These are phyloP conservation scores for Cuculus canorus DNA, from an alignment of 2,797 vertebrate species.

Conservation along the genomic window DNA sequence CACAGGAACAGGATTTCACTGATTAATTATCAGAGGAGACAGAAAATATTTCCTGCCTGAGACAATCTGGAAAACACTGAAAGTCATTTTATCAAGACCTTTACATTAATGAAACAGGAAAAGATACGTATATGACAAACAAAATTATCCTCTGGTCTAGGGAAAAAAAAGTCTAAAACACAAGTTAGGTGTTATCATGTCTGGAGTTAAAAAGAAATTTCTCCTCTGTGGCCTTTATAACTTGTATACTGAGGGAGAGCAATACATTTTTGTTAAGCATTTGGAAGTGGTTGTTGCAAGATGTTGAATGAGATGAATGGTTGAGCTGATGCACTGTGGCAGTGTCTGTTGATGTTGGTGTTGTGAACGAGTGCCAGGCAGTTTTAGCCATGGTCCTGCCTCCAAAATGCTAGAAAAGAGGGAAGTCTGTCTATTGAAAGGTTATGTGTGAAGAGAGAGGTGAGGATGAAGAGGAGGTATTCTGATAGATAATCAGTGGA, in stretches of 20 bases:
- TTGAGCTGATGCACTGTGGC: background rate
- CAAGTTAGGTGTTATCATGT: background rate
- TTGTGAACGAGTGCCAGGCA: background rate
- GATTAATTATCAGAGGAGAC: conserved; percentile 19
- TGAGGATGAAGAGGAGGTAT: background rate
- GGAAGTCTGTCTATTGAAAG: background rate
- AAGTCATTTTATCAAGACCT: background rate
- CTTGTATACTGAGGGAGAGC: background rate
- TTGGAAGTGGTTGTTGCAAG: background rate
- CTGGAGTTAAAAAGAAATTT: background rate
- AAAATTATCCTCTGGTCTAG: background rate
- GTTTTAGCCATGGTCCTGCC: background rate
- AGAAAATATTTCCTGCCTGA: conserved; percentile 32
- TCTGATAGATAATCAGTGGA: background rate
- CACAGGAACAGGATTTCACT: conserved; percentile 6
- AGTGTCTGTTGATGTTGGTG: background rate
- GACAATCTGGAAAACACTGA: background rate
- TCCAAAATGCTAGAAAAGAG: background rate
- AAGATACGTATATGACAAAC: background rate
- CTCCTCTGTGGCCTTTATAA: background rate
- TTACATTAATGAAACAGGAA: background rate
- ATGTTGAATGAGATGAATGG: background rate
- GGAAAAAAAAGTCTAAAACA: background rate
- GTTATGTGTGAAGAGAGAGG: background rate
- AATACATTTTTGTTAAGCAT: background rate